Conservation (phyloP, 2,113 vertebrate genomes). For the Sclerurus mexicanus region DNA sequence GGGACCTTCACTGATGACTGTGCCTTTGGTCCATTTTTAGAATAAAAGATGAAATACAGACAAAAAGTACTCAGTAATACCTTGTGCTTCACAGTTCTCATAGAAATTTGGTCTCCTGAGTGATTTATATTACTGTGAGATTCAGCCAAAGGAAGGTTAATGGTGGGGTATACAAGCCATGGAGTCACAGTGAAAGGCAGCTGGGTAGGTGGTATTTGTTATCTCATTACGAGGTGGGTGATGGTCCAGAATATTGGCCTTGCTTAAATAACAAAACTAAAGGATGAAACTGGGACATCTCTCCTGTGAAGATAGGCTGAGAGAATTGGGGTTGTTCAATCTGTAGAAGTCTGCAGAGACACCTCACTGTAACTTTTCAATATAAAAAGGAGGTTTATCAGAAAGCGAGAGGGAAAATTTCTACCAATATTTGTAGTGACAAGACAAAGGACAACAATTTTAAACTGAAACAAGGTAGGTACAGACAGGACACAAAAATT, state of each 20-base stretch:
- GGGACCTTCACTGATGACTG: accelerated
- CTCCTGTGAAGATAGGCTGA: not conserved
- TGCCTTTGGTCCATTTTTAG: not conserved
- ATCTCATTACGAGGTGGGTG: not conserved
- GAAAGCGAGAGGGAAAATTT: not conserved
- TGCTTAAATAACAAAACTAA: not conserved
- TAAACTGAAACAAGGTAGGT: not conserved
- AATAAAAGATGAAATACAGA: not conserved
- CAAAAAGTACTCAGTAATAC: not conserved
- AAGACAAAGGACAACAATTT: not conserved
- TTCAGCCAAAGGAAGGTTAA: not conserved
- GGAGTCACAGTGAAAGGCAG: not conserved
- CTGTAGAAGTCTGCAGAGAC: not conserved
- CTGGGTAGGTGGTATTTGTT: not conserved
- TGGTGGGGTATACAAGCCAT: not conserved
- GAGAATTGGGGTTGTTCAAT: not conserved
- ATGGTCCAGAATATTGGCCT: not conserved
- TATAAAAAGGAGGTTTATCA: not conserved
- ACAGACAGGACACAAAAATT: not conserved
- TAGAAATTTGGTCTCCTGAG: not conserved
- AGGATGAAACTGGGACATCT: not conserved
- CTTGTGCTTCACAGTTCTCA: not conserved
- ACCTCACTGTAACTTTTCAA: not conserved
- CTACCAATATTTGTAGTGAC: not conserved
- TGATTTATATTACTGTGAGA: not conserved